Evolutionary conservation across 2,888 invertebrate genomes (phyloP), one percentile per base, ranked within the genome.

Genomic region (Eupithecia tripunctaria): DNA sequence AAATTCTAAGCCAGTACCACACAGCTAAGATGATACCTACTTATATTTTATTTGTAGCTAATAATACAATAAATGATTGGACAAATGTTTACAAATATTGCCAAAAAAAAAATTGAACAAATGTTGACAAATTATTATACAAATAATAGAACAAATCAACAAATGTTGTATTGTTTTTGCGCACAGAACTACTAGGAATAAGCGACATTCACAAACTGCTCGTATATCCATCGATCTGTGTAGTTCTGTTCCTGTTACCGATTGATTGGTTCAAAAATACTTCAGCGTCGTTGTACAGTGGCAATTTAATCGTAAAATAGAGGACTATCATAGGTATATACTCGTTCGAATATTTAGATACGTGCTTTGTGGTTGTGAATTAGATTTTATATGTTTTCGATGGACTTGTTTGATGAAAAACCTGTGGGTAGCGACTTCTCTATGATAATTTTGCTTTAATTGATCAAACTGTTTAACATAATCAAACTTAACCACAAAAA

Each of bases 231-330:
- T 25, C 25, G 56, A 56, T 56, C 21, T 56, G 56, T 25, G 25
- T 56, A 12, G 56, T 14, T 21, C 25, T 21, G 25, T 56, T 56
- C 25, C 5, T 25, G 25, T 56, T 12, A 51, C 51, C 51, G 51
- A 12, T 56, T 56, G 21, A 25, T 56, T 56, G 56, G 56, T 5
- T 56, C 21, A 56, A 56, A 56, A 56, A 56, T 56, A 56, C 56
- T 25, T n/a, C 56, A 25, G 56, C 25, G 12, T 56, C 25, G 56
- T 1, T 56, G 25, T 25, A 56, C 32, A 21, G 56, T 25, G 25
- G 1, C 21, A 51, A 21, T 51, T 12, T 25, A 56, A 12, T 12
- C 25, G 12, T 56, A 14, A 25, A 56, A 56, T 56, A 14, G 21
- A 21, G 56, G 21, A 25, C 56, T 56, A 56, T 25, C 4, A 56